A percentile compares a stretch with the other conserved stretches of the same genome.
phyloP scores from a whole-genome alignment of 2,888 invertebrate species.

The Synergus itoensis region DNA sequence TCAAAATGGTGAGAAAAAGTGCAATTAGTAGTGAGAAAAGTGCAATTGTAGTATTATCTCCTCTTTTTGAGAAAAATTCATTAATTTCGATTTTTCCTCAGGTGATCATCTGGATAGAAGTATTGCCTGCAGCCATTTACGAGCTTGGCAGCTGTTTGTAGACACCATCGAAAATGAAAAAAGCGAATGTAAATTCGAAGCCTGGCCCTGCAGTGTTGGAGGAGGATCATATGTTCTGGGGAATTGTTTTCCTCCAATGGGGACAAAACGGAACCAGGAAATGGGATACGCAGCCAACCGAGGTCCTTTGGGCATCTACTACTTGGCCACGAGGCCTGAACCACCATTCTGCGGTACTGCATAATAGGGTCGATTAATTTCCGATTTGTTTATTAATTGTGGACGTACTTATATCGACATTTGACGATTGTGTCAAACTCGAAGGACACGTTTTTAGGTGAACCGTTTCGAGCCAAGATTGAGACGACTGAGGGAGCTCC shows the following conservation, averaged over 20 bases:
- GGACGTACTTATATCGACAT: constrained; percentile 36
- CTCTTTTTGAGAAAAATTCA: background rate
- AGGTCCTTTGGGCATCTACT: constrained; percentile 79
- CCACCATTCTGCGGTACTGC: constrained; percentile 80
- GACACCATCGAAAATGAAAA: constrained; percentile 78
- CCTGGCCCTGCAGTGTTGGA: constrained; percentile 80
- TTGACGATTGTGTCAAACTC: constrained; percentile 37
- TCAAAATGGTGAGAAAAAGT: constrained; percentile 77
- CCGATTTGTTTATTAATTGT: constrained; percentile 29
- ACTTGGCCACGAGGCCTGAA: constrained; percentile 79
- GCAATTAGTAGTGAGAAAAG: too few relatives aligned
- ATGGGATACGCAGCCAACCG: constrained; percentile 72
- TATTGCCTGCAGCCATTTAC: constrained; percentile 81
- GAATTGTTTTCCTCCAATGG: constrained; percentile 79
- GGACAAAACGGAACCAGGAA: constrained; percentile 70
- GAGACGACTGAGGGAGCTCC: constrained; percentile 77
- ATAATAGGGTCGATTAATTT: constrained; percentile 21
- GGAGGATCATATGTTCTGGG: constrained; percentile 79
- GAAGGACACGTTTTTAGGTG: constrained; percentile 72
- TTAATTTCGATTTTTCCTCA: constrained; percentile 60
- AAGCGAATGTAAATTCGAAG: constrained; percentile 78
- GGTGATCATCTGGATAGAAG: constrained; percentile 78
- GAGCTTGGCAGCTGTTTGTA: constrained; percentile 80
- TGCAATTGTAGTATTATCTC: background rate
- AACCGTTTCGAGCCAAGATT: constrained; percentile 79